Evolutionary conservation across 2,797 vertebrate genomes (phyloP), one percentile per base, ranked within the genome.

Genomic region (Gymnothorax javanicus): DNA sequence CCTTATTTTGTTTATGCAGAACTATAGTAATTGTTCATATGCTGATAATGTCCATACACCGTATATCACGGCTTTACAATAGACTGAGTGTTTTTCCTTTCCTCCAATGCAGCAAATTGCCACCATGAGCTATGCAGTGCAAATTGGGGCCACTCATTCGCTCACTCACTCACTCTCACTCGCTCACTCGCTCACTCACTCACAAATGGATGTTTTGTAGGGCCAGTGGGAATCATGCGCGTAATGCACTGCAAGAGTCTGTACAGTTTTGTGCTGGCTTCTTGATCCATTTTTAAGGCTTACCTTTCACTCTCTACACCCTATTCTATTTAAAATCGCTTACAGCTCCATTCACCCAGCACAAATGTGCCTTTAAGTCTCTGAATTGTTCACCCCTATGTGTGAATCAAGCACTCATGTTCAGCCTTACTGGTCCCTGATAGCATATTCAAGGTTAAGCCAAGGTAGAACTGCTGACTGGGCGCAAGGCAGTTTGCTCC

Each of bases 371-470:
- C 90, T 90, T 93, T 95, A 94, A 94, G 94, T 94, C 91, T 93
- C 92, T 89, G 92, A 90, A 92, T 91, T 89, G 91, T 91, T 93
- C 87, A 93, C 92, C 90, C 15, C 56, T 87, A 88, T 92, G 93
- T 92, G 94, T 94, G 95, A 96, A 95, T 95, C 94, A 94, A 94
- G 93, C 91, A 93, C 94, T 94, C 93, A 92, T 90, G 86, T 88
- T 94, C 92, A 93, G 91, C 88, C 89, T 92, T 90, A 86, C 91
- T 86, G 73, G 87, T 94, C 94, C 95, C 95, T 87, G 85, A 91
- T 94, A 94, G 93, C 92, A 93, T 90, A 92, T 91, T 94, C 93
- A 93, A 92, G 94, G 92, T 90, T 89, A 87, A 94, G 93, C 94
- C 95, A 93, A 92, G 71, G 87, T 7, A 79, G 50, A 79, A 79